Evolutionary conservation across 2,888 invertebrate species (phyloP), one percentile per base, ranked within the genome.

Genomic region (Vanessa cardui): DNA sequence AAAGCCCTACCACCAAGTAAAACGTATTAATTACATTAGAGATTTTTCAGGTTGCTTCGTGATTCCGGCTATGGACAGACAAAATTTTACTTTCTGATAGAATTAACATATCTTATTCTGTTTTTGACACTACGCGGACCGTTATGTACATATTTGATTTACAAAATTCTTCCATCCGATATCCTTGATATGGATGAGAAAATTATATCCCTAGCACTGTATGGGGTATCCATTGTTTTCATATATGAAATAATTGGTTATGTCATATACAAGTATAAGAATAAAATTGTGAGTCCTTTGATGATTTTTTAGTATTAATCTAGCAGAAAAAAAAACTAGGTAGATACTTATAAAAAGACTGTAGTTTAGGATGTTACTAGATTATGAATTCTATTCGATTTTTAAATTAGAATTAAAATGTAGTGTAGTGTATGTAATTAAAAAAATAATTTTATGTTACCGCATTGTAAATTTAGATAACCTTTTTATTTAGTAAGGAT

Each of bases 11-110:
- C n/a, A n/a, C n/a, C n/a, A n/a, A n/a, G n/a, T n/a, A n/a, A n/a
- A n/a, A n/a, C n/a, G n/a, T n/a, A n/a, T n/a, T n/a, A n/a, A n/a
- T n/a, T n/a, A n/a, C n/a, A n/a, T n/a, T n/a, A n/a, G n/a, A n/a
- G n/a, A n/a, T n/a, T n/a, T n/a, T 78, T 9, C 86, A 93, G 92
- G 92, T 90, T 95, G 77, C 83, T 95, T 58, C 87, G 94, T 76
- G 82, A 87, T 21, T 83, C 84, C 68, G 94, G 94, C 46, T 88
- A 89, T 74, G 89, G 90, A 20, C 83, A 89, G 62, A 89, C 93
- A 6, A 65, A 76, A 1, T 44, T 93, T 47, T 94, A 86, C 78
- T 79, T 82, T 7, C 52, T 86, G 12, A 87, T 94, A 8, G 95
- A 95, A 80, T 73, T 90, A 33, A 64, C 82, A 6, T 95, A 94